phyloP scores from a whole-genome alignment of 2,888 invertebrate genomes.

The Parnassius apollo region DNA sequence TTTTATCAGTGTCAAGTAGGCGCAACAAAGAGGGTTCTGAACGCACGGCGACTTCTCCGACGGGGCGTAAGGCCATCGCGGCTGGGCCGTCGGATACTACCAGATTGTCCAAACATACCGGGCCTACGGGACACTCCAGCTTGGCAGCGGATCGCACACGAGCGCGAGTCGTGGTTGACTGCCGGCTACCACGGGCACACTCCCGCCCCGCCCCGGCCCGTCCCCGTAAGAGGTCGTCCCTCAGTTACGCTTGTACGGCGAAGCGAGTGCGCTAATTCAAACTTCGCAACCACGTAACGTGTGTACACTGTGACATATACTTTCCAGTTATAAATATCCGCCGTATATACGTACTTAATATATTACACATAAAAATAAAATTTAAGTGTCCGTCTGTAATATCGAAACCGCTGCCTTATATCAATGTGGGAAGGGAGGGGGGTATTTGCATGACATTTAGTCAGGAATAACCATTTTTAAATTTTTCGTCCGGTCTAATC shows the following conservation, averaged over 20 bases:
- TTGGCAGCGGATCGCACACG: conserved; percentile 71
- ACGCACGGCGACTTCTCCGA: conserved; percentile 62
- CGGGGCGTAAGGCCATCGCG: conserved; percentile 61
- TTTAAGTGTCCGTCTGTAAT: no score
- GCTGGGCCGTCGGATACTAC: conserved; percentile 64
- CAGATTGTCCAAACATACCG: conserved; percentile 78
- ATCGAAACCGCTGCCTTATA: no score
- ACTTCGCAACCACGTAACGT: conserved; percentile 45
- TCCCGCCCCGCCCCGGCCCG: conserved; percentile 52
- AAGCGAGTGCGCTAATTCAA: conserved; percentile 60
- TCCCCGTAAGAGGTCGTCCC: conserved; percentile 48
- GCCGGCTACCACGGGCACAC: conserved; percentile 51
- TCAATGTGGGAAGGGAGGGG: no score
- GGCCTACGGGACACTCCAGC: conserved; percentile 76
- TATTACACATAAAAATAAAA: not conserved
- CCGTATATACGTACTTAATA: conserved; percentile 2
- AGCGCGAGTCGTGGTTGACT: conserved; percentile 70
- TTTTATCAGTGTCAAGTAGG: conserved; percentile 69
- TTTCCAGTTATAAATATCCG: conserved; percentile 24
- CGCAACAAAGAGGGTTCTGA: conserved; percentile 71
- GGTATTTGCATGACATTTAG: no score
- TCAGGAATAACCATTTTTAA: no score
- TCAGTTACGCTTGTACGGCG: conserved; percentile 38
- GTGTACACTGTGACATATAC: conserved; percentile 20
- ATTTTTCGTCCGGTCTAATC: no score